A percentile compares a stretch with the other conserved stretches of the same genome.
Evolutionary conservation across 2,797 vertebrate species (phyloP).

Genomic region (Brachymystax lenok): DNA sequence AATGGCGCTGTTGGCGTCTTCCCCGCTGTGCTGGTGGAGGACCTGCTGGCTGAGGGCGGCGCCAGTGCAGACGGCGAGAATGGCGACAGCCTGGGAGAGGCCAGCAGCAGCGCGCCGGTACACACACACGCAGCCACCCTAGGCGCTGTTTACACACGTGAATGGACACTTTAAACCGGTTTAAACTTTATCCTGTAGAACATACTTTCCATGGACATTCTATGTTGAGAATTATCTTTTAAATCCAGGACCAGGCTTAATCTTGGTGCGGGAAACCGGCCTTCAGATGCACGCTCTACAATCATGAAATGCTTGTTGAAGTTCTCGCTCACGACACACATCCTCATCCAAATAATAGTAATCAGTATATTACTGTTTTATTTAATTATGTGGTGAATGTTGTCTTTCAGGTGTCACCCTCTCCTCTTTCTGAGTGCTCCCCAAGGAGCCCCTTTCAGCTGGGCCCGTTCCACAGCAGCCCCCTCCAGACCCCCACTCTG

Average conservation of each 20-base stretch:
- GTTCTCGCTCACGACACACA: background rate
- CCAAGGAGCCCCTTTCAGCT: conserved; percentile 59
- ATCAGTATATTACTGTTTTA: no score
- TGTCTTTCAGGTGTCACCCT: conserved; percentile 78
- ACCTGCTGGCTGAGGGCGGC: conserved; percentile 77
- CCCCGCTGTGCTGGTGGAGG: conserved; percentile 92
- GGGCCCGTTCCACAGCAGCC: conserved; percentile 76
- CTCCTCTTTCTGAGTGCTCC: conserved; percentile 62
- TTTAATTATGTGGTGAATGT: background rate
- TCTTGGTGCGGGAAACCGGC: background rate
- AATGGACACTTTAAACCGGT: no score
- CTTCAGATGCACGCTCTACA: background rate
- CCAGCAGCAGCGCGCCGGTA: conserved; percentile 80
- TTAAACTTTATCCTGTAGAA: no score
- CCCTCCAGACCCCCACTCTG: conserved; percentile 73
- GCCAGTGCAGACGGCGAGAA: conserved; percentile 63
- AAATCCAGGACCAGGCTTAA: background rate
- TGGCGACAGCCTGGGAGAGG: conserved; percentile 73
- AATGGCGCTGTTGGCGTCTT: conserved; percentile 87
- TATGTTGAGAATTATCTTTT: background rate
- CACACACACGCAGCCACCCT: background rate
- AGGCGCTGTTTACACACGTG: background rate
- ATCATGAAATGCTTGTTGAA: background rate
- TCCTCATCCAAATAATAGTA: no score
- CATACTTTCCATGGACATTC: background rate